A percentile compares a stretch with the other conserved stretches of the same genome.
Conservation (phyloP, 1,140 invertebrate genomes). For the Papilio dardanus region DNA sequence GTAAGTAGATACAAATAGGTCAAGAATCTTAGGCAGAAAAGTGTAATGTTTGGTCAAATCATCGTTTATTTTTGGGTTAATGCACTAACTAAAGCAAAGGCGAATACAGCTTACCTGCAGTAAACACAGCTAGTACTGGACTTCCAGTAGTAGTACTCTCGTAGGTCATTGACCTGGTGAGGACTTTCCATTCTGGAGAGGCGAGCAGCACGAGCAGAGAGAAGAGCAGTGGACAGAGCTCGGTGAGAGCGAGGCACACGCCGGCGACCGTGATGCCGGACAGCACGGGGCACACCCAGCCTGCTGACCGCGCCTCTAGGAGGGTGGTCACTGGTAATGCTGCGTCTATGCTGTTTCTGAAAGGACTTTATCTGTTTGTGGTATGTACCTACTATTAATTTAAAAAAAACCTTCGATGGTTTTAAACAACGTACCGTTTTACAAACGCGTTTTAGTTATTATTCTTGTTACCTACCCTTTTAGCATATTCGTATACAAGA, state of each 20-base stretch:
- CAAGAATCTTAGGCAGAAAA: too few species aligned
- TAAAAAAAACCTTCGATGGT: too few species aligned
- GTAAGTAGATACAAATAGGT: too few species aligned
- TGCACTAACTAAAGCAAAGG: background rate
- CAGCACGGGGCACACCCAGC: conserved; percentile 84
- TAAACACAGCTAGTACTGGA: conserved; percentile 86
- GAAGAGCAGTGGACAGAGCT: conserved; percentile 84
- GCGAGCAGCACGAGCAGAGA: conserved; percentile 83
- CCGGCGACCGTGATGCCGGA: conserved; percentile 84
- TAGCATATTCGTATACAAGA: conserved; percentile 75
- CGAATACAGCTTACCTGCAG: conserved; percentile 77
- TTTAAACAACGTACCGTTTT: too few species aligned
- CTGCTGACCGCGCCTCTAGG: conserved; percentile 84
- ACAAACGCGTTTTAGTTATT: background rate
- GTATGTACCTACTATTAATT: too few species aligned
- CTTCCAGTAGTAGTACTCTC: conserved; percentile 85
- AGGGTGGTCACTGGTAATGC: conserved; percentile 85
- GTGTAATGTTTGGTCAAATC: too few species aligned
- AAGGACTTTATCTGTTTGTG: conserved; percentile 3
- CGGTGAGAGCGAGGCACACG: conserved; percentile 84
- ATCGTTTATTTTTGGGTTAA: too few species aligned
- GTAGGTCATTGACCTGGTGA: conserved; percentile 85
- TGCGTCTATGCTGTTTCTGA: conserved; percentile 77
- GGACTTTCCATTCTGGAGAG: conserved; percentile 85
- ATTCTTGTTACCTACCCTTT: conserved; percentile 60